Base-by-base conservation (phyloP, 2,113 vertebrate genomes). In the Gymnogyps californianus region DNA sequence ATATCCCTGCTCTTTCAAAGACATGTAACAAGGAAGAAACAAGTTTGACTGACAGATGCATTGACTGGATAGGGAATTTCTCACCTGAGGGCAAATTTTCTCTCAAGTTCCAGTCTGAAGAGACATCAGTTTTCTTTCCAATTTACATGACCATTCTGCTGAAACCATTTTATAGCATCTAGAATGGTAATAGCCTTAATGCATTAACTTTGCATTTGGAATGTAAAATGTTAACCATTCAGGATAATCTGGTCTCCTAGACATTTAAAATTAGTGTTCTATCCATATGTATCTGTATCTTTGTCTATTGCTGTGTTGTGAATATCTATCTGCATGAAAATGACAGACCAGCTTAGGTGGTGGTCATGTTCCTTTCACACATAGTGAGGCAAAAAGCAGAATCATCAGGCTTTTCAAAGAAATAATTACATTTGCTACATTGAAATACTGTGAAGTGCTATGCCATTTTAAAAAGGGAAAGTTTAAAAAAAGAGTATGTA, bases 51-150 rank as follows among this genome's bases (percentile, higher is more conserved):
- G 93, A 92, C 87, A 97, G 79, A 94, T 92, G 79, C 47, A 65
- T 94, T 97, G 89, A 80, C 76, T 98, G 66, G 94, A 91, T 94
- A 92, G 80, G 91, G 71, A 79, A 75, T 93, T 97, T 97, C 95
- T 96, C 85, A 94, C 96, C 71, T 96, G 69, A 91, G 90, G 93
- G 57, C 76, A 97, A 91, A 97, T 96, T 97, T 97, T 93, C 70
- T 95, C 79, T 95, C 84, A 76, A 42, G 95, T 98, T 97, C 74
- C 83, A 94, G 59, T 97, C 89, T 97, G 86, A 96, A 97, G 88
- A 97, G 86, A 95, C 79, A 93, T 85, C 89, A 70, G 75, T 91
- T 98, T 98, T 95, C 87, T 95, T 97, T 97, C 95, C 95, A 87
- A 93, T 98, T 98, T 98, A 94, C 61, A 74, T 90, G 95, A 57